Conservation (phyloP, 2,888 invertebrate species). For the Unio pictorum region DNA sequence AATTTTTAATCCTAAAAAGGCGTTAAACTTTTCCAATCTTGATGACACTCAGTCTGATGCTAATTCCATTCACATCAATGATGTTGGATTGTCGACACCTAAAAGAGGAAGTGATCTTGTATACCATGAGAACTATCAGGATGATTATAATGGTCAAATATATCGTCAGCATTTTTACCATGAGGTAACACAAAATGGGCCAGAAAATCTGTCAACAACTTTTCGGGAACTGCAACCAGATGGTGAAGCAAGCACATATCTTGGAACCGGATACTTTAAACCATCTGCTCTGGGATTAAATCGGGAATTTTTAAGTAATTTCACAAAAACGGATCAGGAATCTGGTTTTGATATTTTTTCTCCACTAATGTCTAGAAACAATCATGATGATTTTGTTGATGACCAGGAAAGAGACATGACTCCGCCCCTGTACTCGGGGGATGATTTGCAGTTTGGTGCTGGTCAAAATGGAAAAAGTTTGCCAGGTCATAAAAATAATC, state of each 20-base stretch:
- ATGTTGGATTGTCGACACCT: no score
- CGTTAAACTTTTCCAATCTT: constrained; percentile 44
- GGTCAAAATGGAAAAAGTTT: no score
- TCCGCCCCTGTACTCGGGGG: no score
- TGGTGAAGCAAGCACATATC: constrained; percentile 21
- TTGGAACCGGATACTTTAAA: constrained; percentile 27
- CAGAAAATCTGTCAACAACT: constrained; percentile 20
- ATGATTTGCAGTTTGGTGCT: no score
- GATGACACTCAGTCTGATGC: constrained; percentile 19
- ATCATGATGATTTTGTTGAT: no score
- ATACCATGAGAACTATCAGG: not conserved
- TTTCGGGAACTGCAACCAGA: constrained; percentile 25
- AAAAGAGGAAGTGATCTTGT: no score
- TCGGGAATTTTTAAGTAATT: constrained; percentile 31
- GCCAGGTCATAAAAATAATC: no score
- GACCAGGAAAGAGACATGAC: no score
- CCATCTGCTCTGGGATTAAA: constrained; percentile 29
- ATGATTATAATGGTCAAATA: constrained; percentile 1
- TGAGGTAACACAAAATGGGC: constrained; percentile 13
- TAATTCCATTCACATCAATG: no score
- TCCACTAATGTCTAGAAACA: constrained; percentile 11
- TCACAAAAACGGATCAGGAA: constrained; percentile 13
- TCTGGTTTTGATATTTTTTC: constrained; percentile 24
- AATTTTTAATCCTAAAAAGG: constrained; percentile 40
- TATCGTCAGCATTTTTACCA: constrained; percentile 16